These are phyloP conservation scores for Sitophilus oryzae DNA, from an alignment of 1,140 invertebrate genomes.

Conservation along the genomic window DNA sequence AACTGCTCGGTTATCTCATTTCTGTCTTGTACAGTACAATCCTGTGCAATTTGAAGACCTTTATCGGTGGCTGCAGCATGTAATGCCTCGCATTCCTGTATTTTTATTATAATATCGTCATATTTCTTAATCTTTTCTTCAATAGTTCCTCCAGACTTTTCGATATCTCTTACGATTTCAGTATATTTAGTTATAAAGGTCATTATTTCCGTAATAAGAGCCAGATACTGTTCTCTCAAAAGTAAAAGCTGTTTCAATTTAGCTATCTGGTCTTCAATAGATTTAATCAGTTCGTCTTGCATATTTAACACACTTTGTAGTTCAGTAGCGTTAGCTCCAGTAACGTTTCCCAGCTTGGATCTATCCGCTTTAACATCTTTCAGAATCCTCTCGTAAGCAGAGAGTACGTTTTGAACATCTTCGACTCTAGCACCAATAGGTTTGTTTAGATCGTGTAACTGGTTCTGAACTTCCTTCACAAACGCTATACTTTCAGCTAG, in stretches of 20 bases:
- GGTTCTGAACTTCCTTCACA: constrained; percentile 71
- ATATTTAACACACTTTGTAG: constrained; percentile 71
- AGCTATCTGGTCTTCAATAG: constrained; percentile 77
- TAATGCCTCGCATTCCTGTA: constrained; percentile 83
- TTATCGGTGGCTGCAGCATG: constrained; percentile 82
- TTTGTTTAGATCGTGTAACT: constrained; percentile 74
- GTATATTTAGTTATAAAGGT: constrained; percentile 83
- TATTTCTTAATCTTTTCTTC: constrained; percentile 86
- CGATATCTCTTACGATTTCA: constrained; percentile 76
- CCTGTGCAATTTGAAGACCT: constrained; percentile 83
- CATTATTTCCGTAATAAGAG: constrained; percentile 78
- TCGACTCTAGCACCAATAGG: constrained; percentile 80
- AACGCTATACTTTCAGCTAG: constrained; percentile 75
- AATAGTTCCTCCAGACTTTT: constrained; percentile 69
- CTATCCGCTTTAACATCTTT: constrained; percentile 76
- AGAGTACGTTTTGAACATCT: constrained; percentile 72
- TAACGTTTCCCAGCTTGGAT: constrained; percentile 68
- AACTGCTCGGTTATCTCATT: constrained; percentile 83
- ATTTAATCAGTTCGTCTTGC: constrained; percentile 76
- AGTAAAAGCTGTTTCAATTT: constrained; percentile 69
- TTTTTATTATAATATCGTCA: constrained; percentile 75
- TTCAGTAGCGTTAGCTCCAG: constrained; percentile 66
- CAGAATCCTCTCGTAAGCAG: constrained; percentile 72
- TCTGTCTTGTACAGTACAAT: constrained; percentile 77
- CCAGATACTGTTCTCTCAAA: constrained; percentile 79